Percentiles rank a stretch among this genome's conserved stretches.
Evolutionary conservation across 2,888 invertebrate genomes (phyloP).

Genomic region (Cryptophagus acutangulus): DNA sequence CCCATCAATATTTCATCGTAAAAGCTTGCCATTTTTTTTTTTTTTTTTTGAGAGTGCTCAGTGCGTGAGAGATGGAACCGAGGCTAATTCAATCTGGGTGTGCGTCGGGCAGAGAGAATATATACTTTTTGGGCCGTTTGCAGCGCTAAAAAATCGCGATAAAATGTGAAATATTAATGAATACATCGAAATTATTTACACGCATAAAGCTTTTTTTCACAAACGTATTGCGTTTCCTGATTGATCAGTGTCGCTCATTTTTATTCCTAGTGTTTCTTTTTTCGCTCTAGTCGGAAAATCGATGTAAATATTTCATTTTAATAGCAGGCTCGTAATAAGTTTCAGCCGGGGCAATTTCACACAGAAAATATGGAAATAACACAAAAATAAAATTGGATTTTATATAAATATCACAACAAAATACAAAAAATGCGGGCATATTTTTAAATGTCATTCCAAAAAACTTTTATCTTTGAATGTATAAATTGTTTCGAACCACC

Average conservation of each 20-base stretch:
- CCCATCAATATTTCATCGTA: conserved; percentile 41
- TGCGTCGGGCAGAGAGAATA: conserved; percentile 32
- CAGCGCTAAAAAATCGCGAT: conserved; percentile 39
- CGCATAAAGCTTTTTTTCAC: conserved; percentile 30
- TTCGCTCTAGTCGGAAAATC: conserved; percentile 34
- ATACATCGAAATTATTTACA: conserved; percentile 35
- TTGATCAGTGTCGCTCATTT: conserved; percentile 31
- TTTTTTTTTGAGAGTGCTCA: conserved; percentile 24
- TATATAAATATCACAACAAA: neutral
- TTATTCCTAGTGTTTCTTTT: conserved; percentile 25
- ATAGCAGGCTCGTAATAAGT: conserved; percentile 33
- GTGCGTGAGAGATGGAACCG: conserved; percentile 33
- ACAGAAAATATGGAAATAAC: conserved; percentile 31
- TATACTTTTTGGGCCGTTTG: conserved; percentile 36
- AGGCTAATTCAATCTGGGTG: conserved; percentile 39
- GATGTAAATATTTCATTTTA: conserved; percentile 38
- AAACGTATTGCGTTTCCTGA: conserved; percentile 34
- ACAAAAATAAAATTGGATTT: conserved; percentile 29
- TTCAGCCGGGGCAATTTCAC: conserved; percentile 22
- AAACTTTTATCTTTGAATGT: conserved; percentile 19
- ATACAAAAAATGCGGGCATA: conserved; percentile 15
- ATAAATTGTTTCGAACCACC: conserved; percentile 22
- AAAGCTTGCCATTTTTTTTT: conserved; percentile 34
- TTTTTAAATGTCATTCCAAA: conserved; percentile 27
- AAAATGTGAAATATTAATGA: conserved; percentile 40